Conservation (phyloP, 2,888 invertebrate species). For the Acronicta aceris region DNA sequence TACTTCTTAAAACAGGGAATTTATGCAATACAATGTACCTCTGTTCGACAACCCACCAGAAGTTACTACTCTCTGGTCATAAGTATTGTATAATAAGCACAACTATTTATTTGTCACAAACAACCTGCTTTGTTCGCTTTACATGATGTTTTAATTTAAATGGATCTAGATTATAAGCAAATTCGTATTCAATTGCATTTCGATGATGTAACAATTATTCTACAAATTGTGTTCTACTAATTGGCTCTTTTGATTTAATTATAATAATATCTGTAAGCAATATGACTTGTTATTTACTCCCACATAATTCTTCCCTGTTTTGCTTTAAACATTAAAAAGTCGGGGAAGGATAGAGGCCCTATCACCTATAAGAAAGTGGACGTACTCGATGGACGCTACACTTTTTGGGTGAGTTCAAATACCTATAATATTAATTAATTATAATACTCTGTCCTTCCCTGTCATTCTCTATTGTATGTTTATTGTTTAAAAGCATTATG, state of each 20-base stretch:
- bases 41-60: slow-evolving; percentile 35
- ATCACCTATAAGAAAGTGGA: slow-evolving; percentile 86
- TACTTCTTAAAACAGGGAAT: slow-evolving; percentile 37
- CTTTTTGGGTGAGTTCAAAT: slow-evolving; percentile 85
- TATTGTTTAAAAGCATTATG: slow-evolving; percentile 59
- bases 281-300: slow-evolving; percentile 68
- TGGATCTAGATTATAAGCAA: slow-evolving; percentile 44
- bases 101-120: slow-evolving; percentile 55
- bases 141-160: slow-evolving; percentile 33
- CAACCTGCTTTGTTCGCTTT: slow-evolving; percentile 44
- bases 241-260: slow-evolving; percentile 72
- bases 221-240: slow-evolving; percentile 57
- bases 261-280: slow-evolving; percentile 73
- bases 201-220: slow-evolving; percentile 41
- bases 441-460: slow-evolving; percentile 91
- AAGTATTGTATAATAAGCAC: slow-evolving; percentile 41
- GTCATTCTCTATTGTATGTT: slow-evolving; percentile 57
- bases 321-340: slow-evolving; percentile 53
- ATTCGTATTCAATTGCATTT: slow-evolving; percentile 43
- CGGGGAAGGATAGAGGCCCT: slow-evolving; percentile 87
- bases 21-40: slow-evolving; percentile 32
- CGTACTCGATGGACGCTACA: slow-evolving; percentile 77
- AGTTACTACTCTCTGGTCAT: slow-evolving; percentile 29
- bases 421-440: slow-evolving; percentile 67
- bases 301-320: slow-evolving; percentile 80